Evolutionary conservation across 2,113 vertebrate genomes (phyloP).

Genomic region (Chloropsis cyanopogon): DNA sequence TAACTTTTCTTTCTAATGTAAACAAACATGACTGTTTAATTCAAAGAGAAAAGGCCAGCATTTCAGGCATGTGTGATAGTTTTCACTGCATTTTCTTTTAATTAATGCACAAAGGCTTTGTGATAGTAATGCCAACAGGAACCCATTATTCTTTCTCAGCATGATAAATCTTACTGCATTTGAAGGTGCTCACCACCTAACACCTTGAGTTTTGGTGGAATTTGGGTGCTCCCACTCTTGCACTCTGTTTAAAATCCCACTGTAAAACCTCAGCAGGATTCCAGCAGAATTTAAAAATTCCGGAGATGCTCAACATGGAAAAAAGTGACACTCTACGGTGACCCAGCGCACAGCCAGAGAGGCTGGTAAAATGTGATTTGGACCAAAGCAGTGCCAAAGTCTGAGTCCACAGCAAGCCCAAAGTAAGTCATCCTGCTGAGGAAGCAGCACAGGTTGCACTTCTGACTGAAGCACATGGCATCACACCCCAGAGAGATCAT

Average conservation of each 20-base stretch:
- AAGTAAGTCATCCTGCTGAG: background rate
- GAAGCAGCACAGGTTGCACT: background rate
- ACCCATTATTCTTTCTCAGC: background rate
- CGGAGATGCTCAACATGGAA: background rate
- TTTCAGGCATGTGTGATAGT: background rate
- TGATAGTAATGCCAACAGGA: background rate
- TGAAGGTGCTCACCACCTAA: background rate
- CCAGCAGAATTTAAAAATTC: background rate
- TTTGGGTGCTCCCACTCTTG: background rate
- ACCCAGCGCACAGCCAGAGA: background rate
- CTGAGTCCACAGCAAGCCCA: background rate
- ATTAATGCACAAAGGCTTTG: background rate
- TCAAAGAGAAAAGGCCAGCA: background rate
- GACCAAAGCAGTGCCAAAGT: background rate
- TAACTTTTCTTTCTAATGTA: background rate
- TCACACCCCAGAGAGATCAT: background rate
- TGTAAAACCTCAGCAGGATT: background rate
- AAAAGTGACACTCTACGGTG: background rate
- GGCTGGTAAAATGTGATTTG: background rate
- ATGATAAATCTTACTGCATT: background rate
- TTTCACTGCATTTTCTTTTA: background rate
- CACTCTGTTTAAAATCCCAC: background rate
- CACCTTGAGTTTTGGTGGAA: background rate
- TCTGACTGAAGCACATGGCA: background rate
- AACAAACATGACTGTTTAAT: background rate